These are phyloP conservation scores for Ianthella basta DNA, from an alignment of 37 sponge, comb jelly and placozoan species.

Conservation along the genomic window DNA sequence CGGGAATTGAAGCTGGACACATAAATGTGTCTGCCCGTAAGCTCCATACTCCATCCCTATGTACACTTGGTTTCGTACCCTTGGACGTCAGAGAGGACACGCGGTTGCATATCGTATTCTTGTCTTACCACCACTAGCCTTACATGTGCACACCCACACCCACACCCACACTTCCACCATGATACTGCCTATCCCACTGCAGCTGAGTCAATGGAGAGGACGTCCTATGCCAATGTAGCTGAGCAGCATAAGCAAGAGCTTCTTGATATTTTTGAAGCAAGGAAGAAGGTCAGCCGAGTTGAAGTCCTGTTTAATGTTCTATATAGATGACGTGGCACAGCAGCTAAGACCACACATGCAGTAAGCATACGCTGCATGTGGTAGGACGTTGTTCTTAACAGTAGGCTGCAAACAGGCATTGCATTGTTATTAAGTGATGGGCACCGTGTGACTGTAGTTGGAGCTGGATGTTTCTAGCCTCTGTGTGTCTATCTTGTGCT, in stretches of 20 bases:
- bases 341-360: too few species aligned
- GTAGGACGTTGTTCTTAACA: too few species aligned
- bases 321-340: background rate
- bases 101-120: background rate
- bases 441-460: too few species aligned
- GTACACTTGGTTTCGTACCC: background rate
- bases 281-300: conserved; percentile 72
- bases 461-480: too few species aligned
- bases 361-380: too few species aligned
- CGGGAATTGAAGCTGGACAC: conserved; percentile 88
- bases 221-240: background rate
- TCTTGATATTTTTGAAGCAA: conserved; percentile 89
- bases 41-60: conserved; percentile 1
- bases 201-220: conserved; percentile 28
- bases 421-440: too few species aligned
- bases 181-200: too few species aligned
- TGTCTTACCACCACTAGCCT: too few species aligned
- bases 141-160: too few species aligned
- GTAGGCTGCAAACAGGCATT: too few species aligned
- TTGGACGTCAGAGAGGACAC: background rate
- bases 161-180: too few species aligned
- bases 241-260: conserved; percentile 79
- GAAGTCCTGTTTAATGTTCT: background rate
- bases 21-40: conserved; percentile 47
- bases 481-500: too few species aligned